phyloP scores from a whole-genome alignment of 2,888 invertebrate genomes.

The Miltochrista miniata region DNA sequence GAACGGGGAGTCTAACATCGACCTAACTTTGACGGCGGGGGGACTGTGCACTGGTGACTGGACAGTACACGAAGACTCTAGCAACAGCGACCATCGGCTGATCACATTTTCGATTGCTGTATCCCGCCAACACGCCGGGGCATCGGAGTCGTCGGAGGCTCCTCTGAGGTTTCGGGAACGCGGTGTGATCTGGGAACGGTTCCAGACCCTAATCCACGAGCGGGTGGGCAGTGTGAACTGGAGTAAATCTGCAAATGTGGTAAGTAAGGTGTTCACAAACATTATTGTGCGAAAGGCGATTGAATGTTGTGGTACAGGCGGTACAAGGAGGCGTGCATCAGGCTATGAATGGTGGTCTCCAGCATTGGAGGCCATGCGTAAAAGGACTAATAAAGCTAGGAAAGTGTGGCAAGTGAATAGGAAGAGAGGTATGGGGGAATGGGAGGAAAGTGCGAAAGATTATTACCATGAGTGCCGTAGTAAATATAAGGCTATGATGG shows the following conservation, averaged over 20 bases:
- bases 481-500: not conserved
- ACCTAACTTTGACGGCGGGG: conserved; percentile 23
- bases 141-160: not conserved
- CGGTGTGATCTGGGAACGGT: not conserved
- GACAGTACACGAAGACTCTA: conserved; percentile 20
- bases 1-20: conserved; percentile 31
- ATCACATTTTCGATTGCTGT: conserved; percentile 11
- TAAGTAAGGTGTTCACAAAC: conserved; percentile 8
- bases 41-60: conserved; percentile 17
- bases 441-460: not conserved
- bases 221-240: too few species aligned
- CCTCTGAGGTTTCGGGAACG: not conserved
- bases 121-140: not conserved
- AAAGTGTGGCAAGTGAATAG: conserved; percentile 4
- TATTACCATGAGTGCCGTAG: not conserved
- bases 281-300: not conserved
- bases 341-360: conserved; percentile 18
- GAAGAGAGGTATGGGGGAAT: not conserved
- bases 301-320: not conserved
- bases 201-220: not conserved
- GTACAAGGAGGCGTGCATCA: not conserved
- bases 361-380: conserved; percentile 2
- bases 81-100: conserved; percentile 29
- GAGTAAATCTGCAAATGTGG: too few species aligned
- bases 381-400: not conserved